A percentile compares a stretch with the other conserved stretches of the same genome.
These are phyloP conservation scores for Danio jaintianensis DNA, from an alignment of 2,797 vertebrate genomes.

Conservation along the genomic window DNA sequence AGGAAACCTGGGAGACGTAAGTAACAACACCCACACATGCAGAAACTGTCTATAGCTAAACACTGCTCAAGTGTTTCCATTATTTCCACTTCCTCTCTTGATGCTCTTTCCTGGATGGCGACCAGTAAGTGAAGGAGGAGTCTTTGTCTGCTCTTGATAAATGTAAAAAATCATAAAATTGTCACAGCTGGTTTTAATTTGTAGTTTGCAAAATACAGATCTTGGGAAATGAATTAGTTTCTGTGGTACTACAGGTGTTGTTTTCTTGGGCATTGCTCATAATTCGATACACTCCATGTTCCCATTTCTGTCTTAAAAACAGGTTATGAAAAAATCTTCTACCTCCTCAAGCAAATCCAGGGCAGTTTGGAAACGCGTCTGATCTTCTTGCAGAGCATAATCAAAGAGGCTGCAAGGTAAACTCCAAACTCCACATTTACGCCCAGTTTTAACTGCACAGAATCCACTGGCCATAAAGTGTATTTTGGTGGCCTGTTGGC, in stretches of 20 bases:
- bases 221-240: too few species aligned
- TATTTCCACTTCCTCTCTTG: background rate
- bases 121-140: background rate
- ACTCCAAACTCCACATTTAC: background rate
- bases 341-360: conserved; percentile 93
- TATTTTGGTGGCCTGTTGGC: too few species aligned
- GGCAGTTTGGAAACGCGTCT: conserved; percentile 91
- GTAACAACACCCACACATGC: background rate
- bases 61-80: background rate
- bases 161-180: background rate
- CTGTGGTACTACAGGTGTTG: background rate
- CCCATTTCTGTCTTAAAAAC: conserved; percentile 58
- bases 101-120: conserved; percentile 6
- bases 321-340: conserved; percentile 96
- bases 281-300: background rate
- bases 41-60: conserved; percentile 5
- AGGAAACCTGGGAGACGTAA: conserved; percentile 93
- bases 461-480: too few species aligned
- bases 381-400: conserved; percentile 94
- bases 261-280: background rate
- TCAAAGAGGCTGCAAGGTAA: conserved; percentile 96
- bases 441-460: too few species aligned
- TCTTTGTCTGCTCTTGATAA: background rate
- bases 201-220: too few species aligned
- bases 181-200: conserved; percentile 23